A percentile compares a stretch with the other conserved stretches of the same genome.
Evolutionary conservation across 92 coral and sea anemone species (phyloP).

Genomic region (Umimayanthus kanabou): DNA sequence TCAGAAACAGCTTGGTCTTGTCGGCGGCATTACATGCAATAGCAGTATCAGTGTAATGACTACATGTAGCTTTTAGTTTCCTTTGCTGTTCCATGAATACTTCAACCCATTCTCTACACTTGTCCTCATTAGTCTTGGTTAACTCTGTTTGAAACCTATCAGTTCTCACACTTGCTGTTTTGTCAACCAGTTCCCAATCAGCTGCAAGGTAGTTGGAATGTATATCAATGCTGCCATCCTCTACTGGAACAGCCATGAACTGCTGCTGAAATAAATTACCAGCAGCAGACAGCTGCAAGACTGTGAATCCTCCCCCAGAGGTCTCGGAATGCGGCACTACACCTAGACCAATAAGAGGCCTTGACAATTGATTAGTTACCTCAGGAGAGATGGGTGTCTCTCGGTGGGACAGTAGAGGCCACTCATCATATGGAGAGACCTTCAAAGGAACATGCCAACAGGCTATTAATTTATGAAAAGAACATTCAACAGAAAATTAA

Average conservation of each 20-base stretch:
- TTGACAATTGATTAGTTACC: slow-evolving; percentile 56
- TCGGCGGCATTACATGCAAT: slow-evolving; percentile 13
- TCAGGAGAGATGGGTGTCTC: slow-evolving; percentile 56
- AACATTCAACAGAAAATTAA: not conserved
- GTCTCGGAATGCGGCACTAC: slow-evolving; percentile 55
- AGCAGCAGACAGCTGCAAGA: slow-evolving; percentile 74
- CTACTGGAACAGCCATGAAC: slow-evolving; percentile 34
- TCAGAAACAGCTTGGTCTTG: slow-evolving; percentile 36
- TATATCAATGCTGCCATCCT: not conserved
- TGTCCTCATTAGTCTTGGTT: not conserved
- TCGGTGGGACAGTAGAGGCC: slow-evolving; percentile 62
- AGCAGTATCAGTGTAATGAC: not conserved
- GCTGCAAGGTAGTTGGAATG: not conserved
- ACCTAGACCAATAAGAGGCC: slow-evolving; percentile 81
- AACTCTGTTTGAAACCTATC: slow-evolving; percentile 22
- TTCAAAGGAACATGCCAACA: slow-evolving; percentile 27
- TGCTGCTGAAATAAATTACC: slow-evolving; percentile 91
- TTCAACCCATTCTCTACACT: slow-evolving; percentile 44
- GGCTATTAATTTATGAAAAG: not conserved
- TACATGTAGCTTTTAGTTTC: not conserved
- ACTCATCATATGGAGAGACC: slow-evolving; percentile 89
- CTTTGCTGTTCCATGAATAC: slow-evolving; percentile 22
- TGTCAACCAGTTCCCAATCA: slow-evolving; percentile 25
- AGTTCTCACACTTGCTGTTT: slow-evolving; percentile 33
- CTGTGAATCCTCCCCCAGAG: slow-evolving; percentile 56